phyloP scores from a whole-genome alignment of 2,888 invertebrate species.

The Eristalis tenax region DNA sequence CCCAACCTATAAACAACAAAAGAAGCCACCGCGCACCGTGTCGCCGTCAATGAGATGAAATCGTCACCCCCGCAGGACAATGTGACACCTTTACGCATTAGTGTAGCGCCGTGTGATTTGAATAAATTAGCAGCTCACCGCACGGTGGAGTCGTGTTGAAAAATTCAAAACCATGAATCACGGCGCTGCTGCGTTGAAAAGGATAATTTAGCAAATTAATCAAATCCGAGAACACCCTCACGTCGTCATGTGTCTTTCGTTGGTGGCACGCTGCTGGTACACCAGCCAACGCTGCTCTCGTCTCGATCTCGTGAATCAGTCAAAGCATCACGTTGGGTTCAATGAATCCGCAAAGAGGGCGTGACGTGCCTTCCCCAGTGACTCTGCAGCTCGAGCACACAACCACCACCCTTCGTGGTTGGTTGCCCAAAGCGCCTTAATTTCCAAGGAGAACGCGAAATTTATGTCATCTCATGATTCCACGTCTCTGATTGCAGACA shows the following conservation, averaged over 20 bases:
- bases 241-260: neutral
- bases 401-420: neutral
- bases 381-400: neutral
- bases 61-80: conserved; percentile 3
- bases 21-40: neutral
- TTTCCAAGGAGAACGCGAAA: conserved; percentile 51
- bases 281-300: neutral
- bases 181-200: conserved; percentile 12
- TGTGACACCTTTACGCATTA: conserved; percentile 51
- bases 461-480: conserved; percentile 66
- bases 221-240: conserved; percentile 41
- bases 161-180: conserved; percentile 63
- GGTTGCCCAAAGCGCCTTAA: conserved; percentile 15
- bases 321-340: conserved; percentile 58
- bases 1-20: neutral
- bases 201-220: conserved; percentile 62
- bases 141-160: conserved; percentile 12
- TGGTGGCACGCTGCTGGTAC: neutral
- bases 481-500: conserved; percentile 55
- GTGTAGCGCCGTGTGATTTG: conserved; percentile 59
- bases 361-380: conserved; percentile 19
- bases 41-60: neutral
- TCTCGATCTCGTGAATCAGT: conserved; percentile 41
- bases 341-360: conserved; percentile 44
- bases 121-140: conserved; percentile 58